Evolutionary conservation across 1,140 invertebrate genomes (phyloP).

Genomic region (Drosophila santomea): DNA sequence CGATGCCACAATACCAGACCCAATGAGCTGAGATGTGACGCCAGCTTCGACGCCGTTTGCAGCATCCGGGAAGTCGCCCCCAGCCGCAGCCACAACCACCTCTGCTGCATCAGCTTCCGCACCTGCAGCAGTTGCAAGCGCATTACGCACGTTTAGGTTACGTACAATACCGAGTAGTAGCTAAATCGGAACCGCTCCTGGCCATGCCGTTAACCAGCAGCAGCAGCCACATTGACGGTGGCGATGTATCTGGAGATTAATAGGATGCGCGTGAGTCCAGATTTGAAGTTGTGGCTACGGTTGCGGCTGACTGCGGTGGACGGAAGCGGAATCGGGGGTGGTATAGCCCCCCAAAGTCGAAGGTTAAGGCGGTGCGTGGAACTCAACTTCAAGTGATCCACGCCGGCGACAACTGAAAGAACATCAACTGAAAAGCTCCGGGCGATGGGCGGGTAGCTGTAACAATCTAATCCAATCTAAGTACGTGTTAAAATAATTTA

Average conservation of each 20-base stretch:
- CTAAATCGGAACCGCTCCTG: conserved; percentile 27
- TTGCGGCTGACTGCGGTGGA: conserved; percentile 25
- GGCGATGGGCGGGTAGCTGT: conserved; percentile 80
- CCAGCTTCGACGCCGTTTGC: conserved; percentile 79
- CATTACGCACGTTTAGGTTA: conserved; percentile 44
- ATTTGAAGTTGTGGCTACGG: conserved; percentile 27
- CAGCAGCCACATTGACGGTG: conserved; percentile 27
- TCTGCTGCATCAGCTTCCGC: conserved; percentile 37
- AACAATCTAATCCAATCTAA: conserved; percentile 83
- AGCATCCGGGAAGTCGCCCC: conserved; percentile 65
- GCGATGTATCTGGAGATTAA: conserved; percentile 21
- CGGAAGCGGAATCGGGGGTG: neutral
- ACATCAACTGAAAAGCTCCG: conserved; percentile 57
- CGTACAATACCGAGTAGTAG: conserved; percentile 42
- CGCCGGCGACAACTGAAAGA: conserved; percentile 52
- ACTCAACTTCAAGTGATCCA: conserved; percentile 64
- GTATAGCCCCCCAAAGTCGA: conserved; percentile 7
- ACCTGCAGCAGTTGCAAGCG: conserved; percentile 20
- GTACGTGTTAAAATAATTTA: conserved; percentile 82
- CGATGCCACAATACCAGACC: conserved; percentile 92
- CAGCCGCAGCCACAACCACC: conserved; percentile 43
- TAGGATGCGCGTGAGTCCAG: neutral
- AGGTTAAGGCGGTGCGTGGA: conserved; percentile 65
- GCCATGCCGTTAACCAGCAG: conserved; percentile 19
- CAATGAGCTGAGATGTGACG: conserved; percentile 87